Base-by-base conservation (phyloP, 2,888 invertebrate species). In the Alloplasta piceator region DNA sequence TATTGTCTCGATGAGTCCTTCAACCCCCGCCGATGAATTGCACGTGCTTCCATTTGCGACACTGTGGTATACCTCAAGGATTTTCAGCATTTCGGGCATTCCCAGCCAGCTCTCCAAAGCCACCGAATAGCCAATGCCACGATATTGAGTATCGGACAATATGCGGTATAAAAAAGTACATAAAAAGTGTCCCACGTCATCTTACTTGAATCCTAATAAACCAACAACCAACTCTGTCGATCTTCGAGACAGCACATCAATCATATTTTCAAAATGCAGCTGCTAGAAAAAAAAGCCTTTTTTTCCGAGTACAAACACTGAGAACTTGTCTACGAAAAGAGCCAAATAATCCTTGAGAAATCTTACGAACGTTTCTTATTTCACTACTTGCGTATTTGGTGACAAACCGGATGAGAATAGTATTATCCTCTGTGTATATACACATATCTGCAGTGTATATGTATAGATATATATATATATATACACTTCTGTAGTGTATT, bases 31-130 rank as follows among this genome's bases (percentile, higher is more conserved):
- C 16, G 43, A 67, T 56, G 66, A 60, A 48, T 12, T 48, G n/a
- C 12, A 10, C 48, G 48, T 48, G 70, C 73, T 39, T 36, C 39
- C 12, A 83, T 81, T 67, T 70, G 55, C 55, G 46, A 63, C 70
- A 41, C 41, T 26, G 66, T 56, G 68, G 76, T 75, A 39, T 60
- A 56, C 73, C 79, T 58, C 81, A 79, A 61, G 74, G 75, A 81
- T 81, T 78, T 78, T 71, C 60, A 66, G 76, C 48, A 83, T 83
- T 81, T 80, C 70, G 55, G 38, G 68, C 50, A 76, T 75, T 50
- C 71, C 16, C 6, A 43, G 26, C 16, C 26, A 7, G 43, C 39
- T 46, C 14, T 52, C 41, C 12, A 43, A 6, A 9, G 48, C 48
- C 12, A 48, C 10, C 48, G 48, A 48, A 5, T 12, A 48, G 12